Conservation (phyloP, 2,888 invertebrate genomes). For the Disparrhopalites patrizii region DNA sequence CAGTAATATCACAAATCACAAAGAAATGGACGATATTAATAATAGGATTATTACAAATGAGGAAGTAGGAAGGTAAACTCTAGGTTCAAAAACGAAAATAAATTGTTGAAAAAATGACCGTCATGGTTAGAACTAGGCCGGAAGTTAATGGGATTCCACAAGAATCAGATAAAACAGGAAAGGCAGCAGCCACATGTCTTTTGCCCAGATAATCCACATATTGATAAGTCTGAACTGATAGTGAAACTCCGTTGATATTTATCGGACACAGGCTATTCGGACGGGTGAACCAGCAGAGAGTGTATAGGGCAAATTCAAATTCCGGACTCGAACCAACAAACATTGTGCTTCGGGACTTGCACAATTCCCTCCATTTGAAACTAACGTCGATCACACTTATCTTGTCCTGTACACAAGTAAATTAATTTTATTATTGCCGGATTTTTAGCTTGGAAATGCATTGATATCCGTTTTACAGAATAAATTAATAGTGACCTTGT, state of each 20-base stretch:
- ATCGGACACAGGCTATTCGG: not conserved
- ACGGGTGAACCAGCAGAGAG: slow-evolving; percentile 12
- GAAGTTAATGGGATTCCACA: not conserved
- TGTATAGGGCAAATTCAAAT: slow-evolving; percentile 20
- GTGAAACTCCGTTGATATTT: not conserved
- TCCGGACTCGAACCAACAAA: slow-evolving; percentile 19
- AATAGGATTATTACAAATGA: too few species aligned
- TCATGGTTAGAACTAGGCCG: not conserved
- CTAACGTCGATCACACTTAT: not conserved
- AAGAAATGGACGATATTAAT: too few species aligned
- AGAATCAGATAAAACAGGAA: not conserved
- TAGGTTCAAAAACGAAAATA: too few species aligned
- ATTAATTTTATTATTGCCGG: not conserved
- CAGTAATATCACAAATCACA: too few species aligned
- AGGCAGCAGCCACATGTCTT: not conserved
- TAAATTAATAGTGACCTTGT: not conserved
- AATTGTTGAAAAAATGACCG: too few species aligned
- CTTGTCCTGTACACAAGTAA: not conserved
- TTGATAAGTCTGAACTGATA: slow-evolving; percentile 9
- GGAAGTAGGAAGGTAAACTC: too few species aligned
- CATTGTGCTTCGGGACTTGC: not conserved
- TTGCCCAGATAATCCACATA: not conserved
- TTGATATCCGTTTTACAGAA: not conserved
- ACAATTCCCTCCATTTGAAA: slow-evolving; percentile 5
- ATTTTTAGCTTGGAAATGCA: not conserved